These are phyloP conservation scores for Cephus runcator DNA, from an alignment of 2,888 invertebrate genomes.

Conservation along the genomic window DNA sequence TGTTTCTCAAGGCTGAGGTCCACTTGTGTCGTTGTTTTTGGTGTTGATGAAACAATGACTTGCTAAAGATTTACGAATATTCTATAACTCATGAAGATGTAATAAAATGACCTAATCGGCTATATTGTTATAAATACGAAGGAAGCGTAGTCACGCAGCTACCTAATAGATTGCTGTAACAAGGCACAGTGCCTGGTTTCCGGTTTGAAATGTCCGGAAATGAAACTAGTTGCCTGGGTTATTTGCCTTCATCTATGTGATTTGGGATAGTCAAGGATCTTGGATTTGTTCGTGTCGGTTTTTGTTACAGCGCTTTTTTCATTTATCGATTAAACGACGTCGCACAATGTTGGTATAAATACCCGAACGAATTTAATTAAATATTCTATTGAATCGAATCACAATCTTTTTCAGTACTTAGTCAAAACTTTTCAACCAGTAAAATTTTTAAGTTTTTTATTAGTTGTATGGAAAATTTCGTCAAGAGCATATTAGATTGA, in stretches of 20 bases:
- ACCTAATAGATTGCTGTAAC: not conserved
- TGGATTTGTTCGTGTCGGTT: not conserved
- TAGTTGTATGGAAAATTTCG: not conserved
- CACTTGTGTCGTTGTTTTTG: not conserved
- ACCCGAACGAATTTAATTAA: not conserved
- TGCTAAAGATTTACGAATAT: not conserved
- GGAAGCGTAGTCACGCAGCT: not conserved
- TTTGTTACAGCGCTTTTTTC: not conserved
- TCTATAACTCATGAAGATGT: not conserved
- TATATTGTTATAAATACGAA: not conserved
- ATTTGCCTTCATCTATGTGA: not conserved
- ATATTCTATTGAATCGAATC: not conserved
- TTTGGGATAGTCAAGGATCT: not conserved
- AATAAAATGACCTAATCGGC: not conserved
- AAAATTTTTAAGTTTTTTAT: not conserved
- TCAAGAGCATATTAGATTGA: not conserved
- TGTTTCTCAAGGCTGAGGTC: not conserved
- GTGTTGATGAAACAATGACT: not conserved
- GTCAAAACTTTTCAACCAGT: not conserved
- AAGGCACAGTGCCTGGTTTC: not conserved
- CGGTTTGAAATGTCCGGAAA: not conserved
- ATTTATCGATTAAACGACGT: not conserved
- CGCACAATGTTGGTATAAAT: not conserved
- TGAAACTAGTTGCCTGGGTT: not conserved
- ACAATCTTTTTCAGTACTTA: not conserved